Conservation (phyloP, 2,888 invertebrate genomes). For the Apoderus coryli region DNA sequence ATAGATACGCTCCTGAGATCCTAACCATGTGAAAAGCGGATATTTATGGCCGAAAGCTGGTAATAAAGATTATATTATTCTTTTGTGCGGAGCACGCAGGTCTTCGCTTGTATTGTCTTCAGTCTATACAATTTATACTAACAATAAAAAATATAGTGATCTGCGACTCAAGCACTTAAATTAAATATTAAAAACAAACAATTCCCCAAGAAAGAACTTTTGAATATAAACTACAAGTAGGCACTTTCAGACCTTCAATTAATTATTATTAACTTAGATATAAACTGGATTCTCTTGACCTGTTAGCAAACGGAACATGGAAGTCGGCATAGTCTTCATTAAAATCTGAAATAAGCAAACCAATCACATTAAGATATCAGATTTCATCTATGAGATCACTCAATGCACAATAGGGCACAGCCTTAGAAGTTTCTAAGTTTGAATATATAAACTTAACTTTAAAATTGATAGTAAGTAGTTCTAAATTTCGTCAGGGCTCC, state of each 20-base stretch:
- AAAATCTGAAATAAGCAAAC: conserved; percentile 88
- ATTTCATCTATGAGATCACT: too few relatives aligned
- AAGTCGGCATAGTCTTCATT: conserved; percentile 99
- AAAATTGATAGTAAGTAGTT: too few relatives aligned
- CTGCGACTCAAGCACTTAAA: conserved; percentile 32
- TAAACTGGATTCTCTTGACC: conserved; percentile 99
- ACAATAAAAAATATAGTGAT: conserved; percentile 32
- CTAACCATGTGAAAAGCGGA: too few relatives aligned
- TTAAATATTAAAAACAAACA: conserved; percentile 29
- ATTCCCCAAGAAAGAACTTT: conserved; percentile 30
- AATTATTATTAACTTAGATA: conserved; percentile 50
- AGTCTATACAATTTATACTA: conserved; percentile 32
- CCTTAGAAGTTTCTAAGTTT: too few relatives aligned
- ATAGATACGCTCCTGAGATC: too few relatives aligned
- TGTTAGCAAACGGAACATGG: conserved; percentile 97
- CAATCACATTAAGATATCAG: too few relatives aligned
- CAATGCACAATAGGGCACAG: too few relatives aligned
- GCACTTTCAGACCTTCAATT: conserved; percentile 43
- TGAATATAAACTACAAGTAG: conserved; percentile 38
- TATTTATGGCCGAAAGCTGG: not conserved
- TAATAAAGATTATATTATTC: conserved; percentile 8
- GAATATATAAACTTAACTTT: too few relatives aligned
- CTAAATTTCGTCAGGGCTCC: too few relatives aligned
- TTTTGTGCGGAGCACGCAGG: conserved; percentile 27
- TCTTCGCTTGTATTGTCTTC: conserved; percentile 35